phyloP scores from a whole-genome alignment of 2,888 invertebrate genomes.

The Leistus spinibarbis region DNA sequence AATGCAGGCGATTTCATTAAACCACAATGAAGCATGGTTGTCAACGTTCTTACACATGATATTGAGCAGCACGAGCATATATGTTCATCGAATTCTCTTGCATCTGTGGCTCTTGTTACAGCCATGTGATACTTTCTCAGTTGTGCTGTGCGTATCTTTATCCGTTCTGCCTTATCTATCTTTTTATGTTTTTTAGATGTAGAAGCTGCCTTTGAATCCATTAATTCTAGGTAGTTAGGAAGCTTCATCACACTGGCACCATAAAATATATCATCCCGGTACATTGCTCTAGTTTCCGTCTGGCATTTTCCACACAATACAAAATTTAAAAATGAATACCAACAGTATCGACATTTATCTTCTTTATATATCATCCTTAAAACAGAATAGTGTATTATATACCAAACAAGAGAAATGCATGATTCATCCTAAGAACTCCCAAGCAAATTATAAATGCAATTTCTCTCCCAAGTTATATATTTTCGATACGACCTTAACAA shows the following conservation, averaged over 20 bases:
- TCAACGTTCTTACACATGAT: slow-evolving; percentile 17
- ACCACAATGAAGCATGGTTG: slow-evolving; percentile 30
- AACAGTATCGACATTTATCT: not conserved
- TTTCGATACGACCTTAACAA: too few species aligned
- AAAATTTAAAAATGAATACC: not conserved
- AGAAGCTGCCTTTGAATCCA: not conserved
- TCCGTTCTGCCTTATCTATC: not conserved
- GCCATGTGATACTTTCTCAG: slow-evolving; percentile 60
- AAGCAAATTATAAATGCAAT: too few species aligned
- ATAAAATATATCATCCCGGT: slow-evolving; percentile 75
- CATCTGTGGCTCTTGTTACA: slow-evolving; percentile 62
- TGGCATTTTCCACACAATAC: not conserved
- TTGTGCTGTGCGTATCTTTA: not conserved
- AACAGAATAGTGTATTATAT: too few species aligned
- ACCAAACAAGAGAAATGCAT: too few species aligned
- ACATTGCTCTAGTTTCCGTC: slow-evolving; percentile 59
- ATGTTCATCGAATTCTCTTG: not conserved
- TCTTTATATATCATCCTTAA: too few species aligned
- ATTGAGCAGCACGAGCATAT: slow-evolving; percentile 2
- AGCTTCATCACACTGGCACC: slow-evolving; percentile 60
- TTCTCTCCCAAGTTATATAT: too few species aligned
- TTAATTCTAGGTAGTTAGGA: not conserved
- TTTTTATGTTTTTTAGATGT: not conserved
- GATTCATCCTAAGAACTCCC: too few species aligned
- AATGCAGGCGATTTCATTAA: slow-evolving; percentile 43